Evolutionary conservation across 2,888 invertebrate species (phyloP), one percentile per base, ranked within the genome.

Genomic region (Archips crataeganus): DNA sequence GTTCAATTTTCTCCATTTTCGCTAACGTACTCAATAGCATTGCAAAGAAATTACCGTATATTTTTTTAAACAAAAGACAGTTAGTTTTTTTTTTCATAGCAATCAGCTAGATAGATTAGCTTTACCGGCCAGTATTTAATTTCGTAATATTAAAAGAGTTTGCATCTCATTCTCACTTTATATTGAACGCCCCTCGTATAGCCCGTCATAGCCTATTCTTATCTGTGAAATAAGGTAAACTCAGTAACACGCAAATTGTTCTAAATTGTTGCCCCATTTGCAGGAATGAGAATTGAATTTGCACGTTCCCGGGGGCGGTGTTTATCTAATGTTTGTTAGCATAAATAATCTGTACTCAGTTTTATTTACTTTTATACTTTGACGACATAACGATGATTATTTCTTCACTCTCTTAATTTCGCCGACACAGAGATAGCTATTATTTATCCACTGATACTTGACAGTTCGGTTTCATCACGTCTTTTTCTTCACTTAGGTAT

Each of bases 141-240:
- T n/a, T n/a, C n/a, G n/a, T n/a, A n/a, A n/a, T n/a, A n/a, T n/a
- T n/a, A n/a, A n/a, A n/a, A n/a, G n/a, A n/a, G n/a, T n/a, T n/a
- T n/a, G n/a, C n/a, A n/a, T n/a, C n/a, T n/a, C n/a, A n/a, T n/a
- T n/a, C n/a, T n/a, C n/a, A n/a, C n/a, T n/a, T n/a, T n/a, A n/a
- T n/a, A n/a, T n/a, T n/a, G n/a, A n/a, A n/a, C n/a, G n/a, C n/a
- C n/a, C n/a, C n/a, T n/a, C n/a, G n/a, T 64, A 42, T 59, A 63
- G 69, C 60, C 73, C 69, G 73, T 73, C 73, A 69, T 73, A 45
- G 36, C 13, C 73, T 73, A 65, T 73, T 73, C 74, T 70, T 70
- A 74, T 70, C 73, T 57, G 64, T 42, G 51, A 65, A 61, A n/a
- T 51, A 54, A 60, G 60, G 59, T 61, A 51, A 74, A 74, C 49